Percentiles rank a stretch among this genome's conserved stretches.
Conservation (phyloP, 2,113 vertebrate genomes). For the Ranitomeya imitator region DNA sequence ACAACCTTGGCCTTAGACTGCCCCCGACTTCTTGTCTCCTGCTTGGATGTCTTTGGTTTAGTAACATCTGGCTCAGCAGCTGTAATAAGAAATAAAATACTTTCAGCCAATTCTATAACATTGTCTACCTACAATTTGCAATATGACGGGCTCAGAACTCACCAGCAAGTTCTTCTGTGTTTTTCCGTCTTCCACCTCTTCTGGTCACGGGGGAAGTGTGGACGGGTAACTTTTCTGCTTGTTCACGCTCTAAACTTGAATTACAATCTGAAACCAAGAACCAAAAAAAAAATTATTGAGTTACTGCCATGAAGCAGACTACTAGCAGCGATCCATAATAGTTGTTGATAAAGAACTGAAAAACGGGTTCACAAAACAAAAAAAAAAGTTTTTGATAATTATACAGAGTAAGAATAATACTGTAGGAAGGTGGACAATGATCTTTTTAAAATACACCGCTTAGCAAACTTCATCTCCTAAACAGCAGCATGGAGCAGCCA, state of each 20-base stretch:
- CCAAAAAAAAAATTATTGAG: not conserved
- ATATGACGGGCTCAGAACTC: not conserved
- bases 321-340: not conserved
- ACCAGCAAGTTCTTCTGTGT: slow-evolving; percentile 20
- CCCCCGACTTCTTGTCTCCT: slow-evolving; percentile 19
- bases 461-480: no score
- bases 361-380: no score
- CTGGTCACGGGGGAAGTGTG: not conserved
- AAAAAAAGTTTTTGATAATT: no score
- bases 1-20: not conserved
- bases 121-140: not conserved
- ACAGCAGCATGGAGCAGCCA: no score
- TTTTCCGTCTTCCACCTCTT: slow-evolving; percentile 20
- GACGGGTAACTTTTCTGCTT: not conserved
- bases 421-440: no score
- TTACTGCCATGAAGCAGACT: not conserved
- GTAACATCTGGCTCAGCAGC: not conserved
- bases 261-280: not conserved
- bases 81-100: not conserved
- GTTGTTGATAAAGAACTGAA: not conserved
- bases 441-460: no score
- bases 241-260: not conserved
- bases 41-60: slow-evolving; percentile 63
- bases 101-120: not conserved
- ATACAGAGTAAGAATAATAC: no score